These are phyloP conservation scores for Acanthosepion lycidas DNA, from an alignment of 2,888 invertebrate species.

Conservation along the genomic window DNA sequence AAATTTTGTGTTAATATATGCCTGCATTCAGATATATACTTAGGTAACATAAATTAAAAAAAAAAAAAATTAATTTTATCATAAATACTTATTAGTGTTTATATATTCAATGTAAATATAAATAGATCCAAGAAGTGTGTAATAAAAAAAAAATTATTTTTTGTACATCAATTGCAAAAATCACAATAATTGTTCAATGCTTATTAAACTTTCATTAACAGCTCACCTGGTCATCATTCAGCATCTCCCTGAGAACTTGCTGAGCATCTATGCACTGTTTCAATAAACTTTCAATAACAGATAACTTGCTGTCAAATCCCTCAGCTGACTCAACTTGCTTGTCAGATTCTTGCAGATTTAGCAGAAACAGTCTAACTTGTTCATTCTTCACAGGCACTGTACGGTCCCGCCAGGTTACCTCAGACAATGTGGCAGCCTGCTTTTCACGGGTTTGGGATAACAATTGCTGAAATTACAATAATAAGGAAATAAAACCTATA, in stretches of 20 bases:
- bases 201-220: conserved; percentile 41
- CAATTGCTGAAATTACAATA: conserved; percentile 77
- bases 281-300: conserved; percentile 90
- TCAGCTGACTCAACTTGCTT: conserved; percentile 70
- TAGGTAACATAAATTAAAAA: too few relatives aligned
- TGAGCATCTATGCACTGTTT: conserved; percentile 97
- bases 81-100: too few relatives aligned
- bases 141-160: background rate
- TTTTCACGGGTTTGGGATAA: conserved; percentile 89
- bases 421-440: conserved; percentile 85
- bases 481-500: conserved; percentile 33
- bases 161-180: background rate
- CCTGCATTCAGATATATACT: too few relatives aligned
- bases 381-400: conserved; percentile 88
- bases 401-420: conserved; percentile 91
- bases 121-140: too few relatives aligned
- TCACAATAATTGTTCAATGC: too few relatives aligned
- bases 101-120: too few relatives aligned
- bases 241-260: conserved; percentile 86
- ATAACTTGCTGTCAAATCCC: conserved; percentile 81
- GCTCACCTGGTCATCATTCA: conserved; percentile 76
- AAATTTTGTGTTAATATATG: too few relatives aligned
- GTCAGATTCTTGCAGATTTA: conserved; percentile 69
- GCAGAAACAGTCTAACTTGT: conserved; percentile 76
- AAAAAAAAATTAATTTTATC: too few relatives aligned